Conservation (phyloP, 1,140 invertebrate species). For the Tetramorium parvispinum region DNA sequence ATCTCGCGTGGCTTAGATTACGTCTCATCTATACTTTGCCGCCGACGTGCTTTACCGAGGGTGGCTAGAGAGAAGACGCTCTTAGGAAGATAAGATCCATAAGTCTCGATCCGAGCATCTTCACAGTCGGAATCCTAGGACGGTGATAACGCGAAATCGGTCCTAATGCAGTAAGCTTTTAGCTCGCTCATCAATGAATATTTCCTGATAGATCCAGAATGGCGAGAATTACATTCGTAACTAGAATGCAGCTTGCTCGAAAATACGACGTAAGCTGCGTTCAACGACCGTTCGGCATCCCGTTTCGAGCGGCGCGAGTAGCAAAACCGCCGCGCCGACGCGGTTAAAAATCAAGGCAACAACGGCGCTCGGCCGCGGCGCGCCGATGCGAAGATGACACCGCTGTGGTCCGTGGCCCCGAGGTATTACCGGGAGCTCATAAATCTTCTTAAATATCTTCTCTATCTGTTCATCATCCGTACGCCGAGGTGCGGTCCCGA, state of each 20-base stretch:
- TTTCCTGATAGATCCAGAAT: not conserved
- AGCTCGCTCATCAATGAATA: not conserved
- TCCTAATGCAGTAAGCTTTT: not conserved
- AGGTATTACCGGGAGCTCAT: slow-evolving; percentile 71
- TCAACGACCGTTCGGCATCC: not conserved
- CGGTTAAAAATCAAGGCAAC: slow-evolving; percentile 25
- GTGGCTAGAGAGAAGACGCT: not conserved
- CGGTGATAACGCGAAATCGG: not conserved
- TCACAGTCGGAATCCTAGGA: not conserved
- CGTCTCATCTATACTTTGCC: slow-evolving; percentile 12
- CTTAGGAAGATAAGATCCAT: slow-evolving; percentile 15
- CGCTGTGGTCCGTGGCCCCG: slow-evolving; percentile 41
- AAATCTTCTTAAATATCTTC: slow-evolving; percentile 80
- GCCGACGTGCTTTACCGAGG: slow-evolving; percentile 49
- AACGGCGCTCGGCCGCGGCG: not conserved
- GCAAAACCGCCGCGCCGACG: not conserved
- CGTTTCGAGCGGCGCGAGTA: not conserved
- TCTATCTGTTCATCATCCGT: slow-evolving; percentile 77
- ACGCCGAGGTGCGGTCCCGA: slow-evolving; percentile 45
- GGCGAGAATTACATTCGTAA: not conserved
- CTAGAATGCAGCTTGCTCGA: not conserved
- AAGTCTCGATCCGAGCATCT: not conserved
- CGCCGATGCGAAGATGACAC: slow-evolving; percentile 55
- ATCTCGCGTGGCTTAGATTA: slow-evolving; percentile 66
- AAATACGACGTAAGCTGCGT: not conserved